Evolutionary conservation across 1,140 invertebrate genomes (phyloP).

Genomic region (Linepithema humile): DNA sequence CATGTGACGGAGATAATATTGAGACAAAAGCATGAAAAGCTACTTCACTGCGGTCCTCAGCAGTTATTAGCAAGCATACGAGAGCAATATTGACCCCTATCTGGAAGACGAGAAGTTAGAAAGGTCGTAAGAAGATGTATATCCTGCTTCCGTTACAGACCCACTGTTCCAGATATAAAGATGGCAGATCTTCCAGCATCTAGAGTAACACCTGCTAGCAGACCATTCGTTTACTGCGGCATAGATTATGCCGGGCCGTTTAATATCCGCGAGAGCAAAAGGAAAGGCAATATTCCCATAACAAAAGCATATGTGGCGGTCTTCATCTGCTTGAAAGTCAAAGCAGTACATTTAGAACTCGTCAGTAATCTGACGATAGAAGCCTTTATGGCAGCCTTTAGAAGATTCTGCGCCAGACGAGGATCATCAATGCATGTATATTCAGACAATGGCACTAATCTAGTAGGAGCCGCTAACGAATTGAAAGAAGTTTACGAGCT

Average conservation of each 20-base stretch:
- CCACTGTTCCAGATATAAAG: neutral
- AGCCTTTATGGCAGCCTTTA: neutral
- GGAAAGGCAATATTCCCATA: neutral
- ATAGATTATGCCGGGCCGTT: neutral
- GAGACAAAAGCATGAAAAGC: slow-evolving; percentile 58
- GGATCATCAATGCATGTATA: neutral
- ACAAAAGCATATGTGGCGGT: neutral
- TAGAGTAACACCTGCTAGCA: neutral
- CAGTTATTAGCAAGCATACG: neutral
- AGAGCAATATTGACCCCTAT: neutral
- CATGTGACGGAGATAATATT: slow-evolving; percentile 69
- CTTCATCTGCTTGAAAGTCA: neutral
- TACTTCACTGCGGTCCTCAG: slow-evolving; percentile 54
- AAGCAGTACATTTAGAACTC: neutral
- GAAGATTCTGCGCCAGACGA: neutral
- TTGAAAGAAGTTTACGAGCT: neutral
- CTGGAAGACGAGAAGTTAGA: neutral
- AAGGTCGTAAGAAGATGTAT: neutral
- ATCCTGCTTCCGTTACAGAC: neutral
- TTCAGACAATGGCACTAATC: neutral
- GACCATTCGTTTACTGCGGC: neutral
- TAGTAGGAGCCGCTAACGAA: neutral
- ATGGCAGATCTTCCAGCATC: neutral
- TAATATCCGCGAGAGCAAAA: neutral
- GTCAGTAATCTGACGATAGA: neutral